Percentiles rank a stretch among this genome's conserved stretches.
Evolutionary conservation across 2,113 vertebrate species (phyloP).

Genomic region (Silurus meridionalis): DNA sequence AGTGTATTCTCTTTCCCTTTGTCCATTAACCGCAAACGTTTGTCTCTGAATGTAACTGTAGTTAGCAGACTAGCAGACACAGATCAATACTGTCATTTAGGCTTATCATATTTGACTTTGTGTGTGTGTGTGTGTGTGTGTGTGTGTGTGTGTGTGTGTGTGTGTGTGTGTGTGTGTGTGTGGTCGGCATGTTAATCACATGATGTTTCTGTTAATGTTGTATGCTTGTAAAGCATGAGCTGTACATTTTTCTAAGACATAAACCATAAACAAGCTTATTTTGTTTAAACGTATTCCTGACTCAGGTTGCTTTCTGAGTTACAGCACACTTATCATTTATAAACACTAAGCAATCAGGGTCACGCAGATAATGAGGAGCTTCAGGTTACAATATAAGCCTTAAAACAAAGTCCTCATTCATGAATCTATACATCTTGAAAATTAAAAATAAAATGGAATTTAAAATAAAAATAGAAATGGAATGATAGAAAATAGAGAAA

Average conservation of each 20-base stretch:
- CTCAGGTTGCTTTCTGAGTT: not conserved
- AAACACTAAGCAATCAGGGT: not conserved
- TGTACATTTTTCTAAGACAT: not conserved
- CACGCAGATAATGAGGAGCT: not conserved
- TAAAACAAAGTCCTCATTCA: not conserved
- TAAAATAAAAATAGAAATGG: too few relatives aligned
- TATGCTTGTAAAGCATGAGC: not conserved
- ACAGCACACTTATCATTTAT: not conserved
- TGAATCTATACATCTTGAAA: too few relatives aligned
- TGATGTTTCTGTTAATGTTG: not conserved
- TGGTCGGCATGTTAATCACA: not conserved
- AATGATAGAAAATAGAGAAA: too few relatives aligned
- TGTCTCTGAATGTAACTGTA: not conserved
- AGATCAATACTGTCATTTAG: slow-evolving; percentile 17
- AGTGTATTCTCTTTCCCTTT: not conserved
- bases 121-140: not conserved
- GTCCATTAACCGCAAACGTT: not conserved
- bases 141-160: not conserved
- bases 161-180: not conserved
- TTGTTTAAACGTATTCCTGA: not conserved
- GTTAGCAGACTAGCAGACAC: slow-evolving; percentile 4
- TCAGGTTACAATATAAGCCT: not conserved
- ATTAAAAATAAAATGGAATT: too few relatives aligned
- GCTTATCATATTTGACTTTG: not conserved
- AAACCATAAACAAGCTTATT: not conserved